Conservation (phyloP, 2,888 invertebrate genomes). For the Drosophila niveifrons region DNA sequence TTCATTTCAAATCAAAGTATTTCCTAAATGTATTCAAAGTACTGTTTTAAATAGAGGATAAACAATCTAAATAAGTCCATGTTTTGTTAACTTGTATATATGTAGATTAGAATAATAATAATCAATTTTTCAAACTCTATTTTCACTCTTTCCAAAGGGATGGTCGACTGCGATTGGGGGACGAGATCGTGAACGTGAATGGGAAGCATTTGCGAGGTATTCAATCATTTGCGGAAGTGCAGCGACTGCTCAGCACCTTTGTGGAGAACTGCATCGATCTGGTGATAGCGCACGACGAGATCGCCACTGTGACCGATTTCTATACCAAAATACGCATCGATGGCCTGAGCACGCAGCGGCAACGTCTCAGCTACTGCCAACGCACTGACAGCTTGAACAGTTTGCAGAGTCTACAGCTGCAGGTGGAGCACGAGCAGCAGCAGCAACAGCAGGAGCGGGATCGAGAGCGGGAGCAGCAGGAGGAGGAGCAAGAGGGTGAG, state of each 20-base stretch:
- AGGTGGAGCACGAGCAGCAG: conserved; percentile 67
- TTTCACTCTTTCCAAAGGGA: conserved; percentile 87
- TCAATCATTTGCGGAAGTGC: conserved; percentile 89
- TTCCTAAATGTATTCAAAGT: no score
- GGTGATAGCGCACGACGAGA: conserved; percentile 89
- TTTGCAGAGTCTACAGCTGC: conserved; percentile 81
- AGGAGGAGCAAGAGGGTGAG: conserved; percentile 46
- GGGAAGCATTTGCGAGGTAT: conserved; percentile 92
- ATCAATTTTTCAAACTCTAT: no score
- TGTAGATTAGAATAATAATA: no score
- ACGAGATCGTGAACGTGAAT: conserved; percentile 96
- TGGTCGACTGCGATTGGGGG: conserved; percentile 92
- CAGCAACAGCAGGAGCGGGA: conserved; percentile 39
- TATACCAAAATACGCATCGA: conserved; percentile 84
- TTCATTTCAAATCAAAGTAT: no score
- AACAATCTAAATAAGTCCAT: no score
- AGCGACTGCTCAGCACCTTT: conserved; percentile 86
- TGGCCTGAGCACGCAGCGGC: conserved; percentile 72
- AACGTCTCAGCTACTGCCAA: conserved; percentile 83
- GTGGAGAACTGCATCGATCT: conserved; percentile 86
- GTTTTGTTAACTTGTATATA: no score
- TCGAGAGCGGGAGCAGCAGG: background rate
- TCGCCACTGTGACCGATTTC: conserved; percentile 86
- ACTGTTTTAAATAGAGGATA: no score
- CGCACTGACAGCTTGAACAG: conserved; percentile 82